Percentiles rank a stretch among this genome's conserved stretches.
These are phyloP conservation scores for Hypsopygia costalis DNA, from an alignment of 2,888 invertebrate species.

Conservation along the genomic window DNA sequence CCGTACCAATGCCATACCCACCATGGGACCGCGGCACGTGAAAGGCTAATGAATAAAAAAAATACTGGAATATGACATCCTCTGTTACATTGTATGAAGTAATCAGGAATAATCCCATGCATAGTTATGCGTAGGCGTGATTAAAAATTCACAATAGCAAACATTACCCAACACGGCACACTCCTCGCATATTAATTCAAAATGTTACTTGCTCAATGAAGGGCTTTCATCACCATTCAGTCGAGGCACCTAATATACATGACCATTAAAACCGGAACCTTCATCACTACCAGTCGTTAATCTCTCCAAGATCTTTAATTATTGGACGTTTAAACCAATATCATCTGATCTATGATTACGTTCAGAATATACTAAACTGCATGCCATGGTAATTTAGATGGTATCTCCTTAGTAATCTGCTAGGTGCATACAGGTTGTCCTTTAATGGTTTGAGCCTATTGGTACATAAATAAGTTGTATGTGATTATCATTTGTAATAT, in stretches of 20 bases:
- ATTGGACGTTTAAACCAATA: constrained; percentile 13
- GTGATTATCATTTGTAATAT: constrained; percentile 2
- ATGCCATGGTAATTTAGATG: no score
- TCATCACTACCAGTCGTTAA: neutral
- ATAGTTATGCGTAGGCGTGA: constrained; percentile 25
- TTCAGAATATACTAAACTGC: no score
- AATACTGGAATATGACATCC: no score
- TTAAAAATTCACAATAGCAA: constrained; percentile 29
- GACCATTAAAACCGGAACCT: constrained; percentile 2
- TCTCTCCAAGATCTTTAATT: constrained; percentile 7
- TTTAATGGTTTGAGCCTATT: constrained; percentile 24
- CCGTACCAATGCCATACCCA: no score
- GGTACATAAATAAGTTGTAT: constrained; percentile 5
- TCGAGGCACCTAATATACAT: neutral
- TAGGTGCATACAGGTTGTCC: constrained; percentile 35
- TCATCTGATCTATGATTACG: no score
- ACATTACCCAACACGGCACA: constrained; percentile 37
- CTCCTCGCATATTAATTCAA: constrained; percentile 33
- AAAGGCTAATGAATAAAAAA: no score
- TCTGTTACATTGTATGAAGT: neutral
- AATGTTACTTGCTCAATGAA: constrained; percentile 6
- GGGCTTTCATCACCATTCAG: constrained; percentile 5
- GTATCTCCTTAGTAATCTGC: constrained; percentile 21
- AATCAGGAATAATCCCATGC: constrained; percentile 8
- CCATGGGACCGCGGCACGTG: no score